Percentiles rank a stretch among this genome's conserved stretches.
Evolutionary conservation across 1,140 invertebrate genomes (phyloP).

Genomic region (Choristoneura fumiferana): DNA sequence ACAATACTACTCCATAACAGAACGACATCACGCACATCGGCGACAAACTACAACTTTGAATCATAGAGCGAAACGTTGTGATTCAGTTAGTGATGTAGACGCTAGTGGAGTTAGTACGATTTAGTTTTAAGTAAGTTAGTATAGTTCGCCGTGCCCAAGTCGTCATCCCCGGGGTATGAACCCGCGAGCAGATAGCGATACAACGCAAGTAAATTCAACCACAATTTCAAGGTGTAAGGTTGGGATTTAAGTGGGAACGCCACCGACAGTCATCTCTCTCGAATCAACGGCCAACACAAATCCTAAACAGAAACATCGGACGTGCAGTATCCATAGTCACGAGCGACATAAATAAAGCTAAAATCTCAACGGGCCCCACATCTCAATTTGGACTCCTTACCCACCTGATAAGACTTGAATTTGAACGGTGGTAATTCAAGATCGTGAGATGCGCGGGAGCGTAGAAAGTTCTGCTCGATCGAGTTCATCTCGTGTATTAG

Average conservation of each 20-base stretch:
- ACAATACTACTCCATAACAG: constrained; percentile 23
- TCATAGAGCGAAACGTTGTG: too few relatives aligned
- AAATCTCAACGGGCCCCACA: constrained; percentile 34
- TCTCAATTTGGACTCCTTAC: neutral
- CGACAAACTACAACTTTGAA: too few relatives aligned
- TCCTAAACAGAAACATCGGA: constrained; percentile 44
- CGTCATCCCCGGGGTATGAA: constrained; percentile 32
- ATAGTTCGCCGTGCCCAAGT: constrained; percentile 28
- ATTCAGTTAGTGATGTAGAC: too few relatives aligned
- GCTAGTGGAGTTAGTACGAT: too few relatives aligned
- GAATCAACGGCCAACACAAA: constrained; percentile 51
- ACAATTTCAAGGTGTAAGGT: neutral
- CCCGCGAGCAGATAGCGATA: constrained; percentile 30
- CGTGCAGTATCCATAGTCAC: constrained; percentile 46
- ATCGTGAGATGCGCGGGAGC: constrained; percentile 39
- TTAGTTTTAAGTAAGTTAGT: neutral
- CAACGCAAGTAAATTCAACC: constrained; percentile 9
- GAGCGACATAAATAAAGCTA: constrained; percentile 68
- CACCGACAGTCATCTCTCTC: constrained; percentile 45
- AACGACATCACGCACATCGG: too few relatives aligned
- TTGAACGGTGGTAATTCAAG: constrained; percentile 18
- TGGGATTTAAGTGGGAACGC: neutral
- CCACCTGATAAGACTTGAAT: neutral
- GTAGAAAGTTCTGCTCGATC: constrained; percentile 31
- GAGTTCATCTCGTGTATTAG: constrained; percentile 13